Evolutionary conservation across 2,888 invertebrate genomes (phyloP).

Genomic region (Xylophagus ater): DNA sequence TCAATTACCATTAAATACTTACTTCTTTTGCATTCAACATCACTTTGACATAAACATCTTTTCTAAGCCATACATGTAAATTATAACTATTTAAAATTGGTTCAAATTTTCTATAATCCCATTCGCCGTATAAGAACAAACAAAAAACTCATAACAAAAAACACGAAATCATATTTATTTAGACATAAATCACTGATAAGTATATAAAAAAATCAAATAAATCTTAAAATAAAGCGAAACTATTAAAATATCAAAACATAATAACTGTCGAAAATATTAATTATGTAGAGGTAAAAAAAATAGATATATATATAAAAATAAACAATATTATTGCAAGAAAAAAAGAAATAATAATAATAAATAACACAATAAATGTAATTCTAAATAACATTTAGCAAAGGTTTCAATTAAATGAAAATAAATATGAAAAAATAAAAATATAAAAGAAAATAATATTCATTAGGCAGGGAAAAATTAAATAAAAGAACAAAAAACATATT

Average conservation of each 20-base stretch:
- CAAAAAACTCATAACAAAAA: background rate
- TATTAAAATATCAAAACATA: conserved; percentile 1
- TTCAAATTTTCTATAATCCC: too few species aligned
- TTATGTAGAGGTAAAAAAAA: conserved; percentile 15
- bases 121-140: background rate
- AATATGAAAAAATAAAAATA: conserved; percentile 10
- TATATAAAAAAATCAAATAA: conserved; percentile 1
- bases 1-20: too few species aligned
- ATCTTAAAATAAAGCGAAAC: conserved; percentile 5
- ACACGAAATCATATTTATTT: too few species aligned
- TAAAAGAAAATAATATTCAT: too few species aligned
- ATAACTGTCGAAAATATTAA: conserved; percentile 4
- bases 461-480: too few species aligned
- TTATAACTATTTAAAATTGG: too few species aligned
- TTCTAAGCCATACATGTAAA: too few species aligned
- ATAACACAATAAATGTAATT: conserved; percentile 15
- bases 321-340: background rate
- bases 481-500: too few species aligned
- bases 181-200: too few species aligned
- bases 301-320: conserved; percentile 14
- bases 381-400: conserved; percentile 17
- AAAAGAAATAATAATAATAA: conserved; percentile 11
- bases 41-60: too few species aligned
- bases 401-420: conserved; percentile 15
- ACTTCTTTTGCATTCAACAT: too few species aligned